Evolutionary conservation across 2,888 invertebrate genomes (phyloP).

Genomic region (Nowickia ferox): DNA sequence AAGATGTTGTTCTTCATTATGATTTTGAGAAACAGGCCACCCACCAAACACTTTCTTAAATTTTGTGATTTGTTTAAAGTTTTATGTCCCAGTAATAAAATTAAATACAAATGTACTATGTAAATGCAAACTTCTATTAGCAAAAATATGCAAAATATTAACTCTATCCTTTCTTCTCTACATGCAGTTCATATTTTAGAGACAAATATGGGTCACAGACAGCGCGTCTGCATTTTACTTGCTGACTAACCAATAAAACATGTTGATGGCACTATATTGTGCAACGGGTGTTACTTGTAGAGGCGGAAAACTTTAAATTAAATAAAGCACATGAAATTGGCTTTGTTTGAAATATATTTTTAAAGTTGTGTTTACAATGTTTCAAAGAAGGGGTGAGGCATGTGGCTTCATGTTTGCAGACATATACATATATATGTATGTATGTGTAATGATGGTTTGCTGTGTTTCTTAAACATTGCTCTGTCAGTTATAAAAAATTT

Average conservation of each 20-base stretch:
- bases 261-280: slow-evolving; percentile 8
- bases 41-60: background rate
- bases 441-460: no score
- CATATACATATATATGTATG: no score
- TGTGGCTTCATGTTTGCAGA: no score
- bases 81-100: background rate
- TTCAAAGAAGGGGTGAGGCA: no score
- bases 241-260: slow-evolving; percentile 24
- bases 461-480: background rate
- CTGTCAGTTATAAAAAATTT: background rate
- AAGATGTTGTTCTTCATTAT: background rate
- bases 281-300: background rate
- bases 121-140: background rate
- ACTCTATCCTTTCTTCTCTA: slow-evolving; percentile 4
- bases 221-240: slow-evolving; percentile 64
- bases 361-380: background rate
- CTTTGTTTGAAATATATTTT: background rate
- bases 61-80: background rate
- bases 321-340: background rate
- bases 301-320: background rate
- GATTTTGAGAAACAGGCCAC: background rate
- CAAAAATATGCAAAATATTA: slow-evolving; percentile 37
- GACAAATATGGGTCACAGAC: slow-evolving; percentile 70
- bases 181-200: slow-evolving; percentile 50
- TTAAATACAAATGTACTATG: background rate